Percentiles rank a stretch among this genome's conserved stretches.
These are phyloP conservation scores for Bufotes viridis DNA, from an alignment of 2,797 vertebrate genomes.

Conservation along the genomic window DNA sequence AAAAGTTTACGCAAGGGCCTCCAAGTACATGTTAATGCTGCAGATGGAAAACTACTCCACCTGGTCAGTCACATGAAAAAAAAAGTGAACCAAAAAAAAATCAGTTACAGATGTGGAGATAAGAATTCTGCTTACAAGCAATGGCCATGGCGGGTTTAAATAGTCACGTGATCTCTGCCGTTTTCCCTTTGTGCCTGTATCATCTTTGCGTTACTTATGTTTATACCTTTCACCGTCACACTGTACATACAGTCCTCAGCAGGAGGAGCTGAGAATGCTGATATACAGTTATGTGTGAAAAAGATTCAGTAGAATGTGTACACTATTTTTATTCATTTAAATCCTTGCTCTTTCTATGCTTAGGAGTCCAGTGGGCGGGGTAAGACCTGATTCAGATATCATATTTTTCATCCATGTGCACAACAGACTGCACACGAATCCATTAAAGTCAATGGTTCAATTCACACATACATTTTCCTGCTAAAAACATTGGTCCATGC, in stretches of 20 bases:
- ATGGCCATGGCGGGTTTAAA: neutral
- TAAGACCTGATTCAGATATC: neutral
- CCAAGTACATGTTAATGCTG: slow-evolving; percentile 44
- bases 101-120: neutral
- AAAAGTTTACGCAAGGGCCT: slow-evolving; percentile 34
- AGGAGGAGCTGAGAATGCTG: no score
- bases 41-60: slow-evolving; percentile 47
- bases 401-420: neutral
- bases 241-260: neutral
- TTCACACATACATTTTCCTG: no score
- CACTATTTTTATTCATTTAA: no score
- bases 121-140: neutral
- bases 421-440: no score
- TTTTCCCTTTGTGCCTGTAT: neutral
- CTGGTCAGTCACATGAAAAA: slow-evolving; percentile 30
- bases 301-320: no score
- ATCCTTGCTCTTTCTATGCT: no score
- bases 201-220: neutral
- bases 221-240: no score
- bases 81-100: neutral
- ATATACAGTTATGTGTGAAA: no score
- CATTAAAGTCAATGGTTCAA: no score
- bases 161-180: neutral
- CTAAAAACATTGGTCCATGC: no score
- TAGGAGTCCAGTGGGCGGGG: no score